Conservation (phyloP, 1,140 invertebrate species). For the Ips typographus region DNA sequence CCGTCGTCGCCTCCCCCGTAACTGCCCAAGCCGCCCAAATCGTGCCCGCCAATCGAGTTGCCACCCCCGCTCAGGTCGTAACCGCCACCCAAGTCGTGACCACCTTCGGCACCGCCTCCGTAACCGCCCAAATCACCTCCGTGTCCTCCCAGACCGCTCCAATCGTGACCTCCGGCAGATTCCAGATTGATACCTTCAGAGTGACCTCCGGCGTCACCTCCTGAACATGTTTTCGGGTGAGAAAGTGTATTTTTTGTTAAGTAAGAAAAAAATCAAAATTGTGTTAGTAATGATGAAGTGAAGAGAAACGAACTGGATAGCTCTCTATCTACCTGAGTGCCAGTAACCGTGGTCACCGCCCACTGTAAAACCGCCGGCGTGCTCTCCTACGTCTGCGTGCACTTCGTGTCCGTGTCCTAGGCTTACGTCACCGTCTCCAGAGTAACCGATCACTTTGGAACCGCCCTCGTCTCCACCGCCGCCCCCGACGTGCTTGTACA, state of each 20-base stretch:
- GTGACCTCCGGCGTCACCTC: conserved; percentile 24
- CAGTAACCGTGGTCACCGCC: conserved; percentile 44
- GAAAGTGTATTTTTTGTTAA: not conserved
- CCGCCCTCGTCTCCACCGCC: conserved; percentile 51
- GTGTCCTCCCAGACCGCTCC: conserved; percentile 25
- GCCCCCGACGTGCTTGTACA: conserved; percentile 58
- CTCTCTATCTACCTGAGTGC: conserved; percentile 38
- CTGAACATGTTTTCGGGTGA: not conserved
- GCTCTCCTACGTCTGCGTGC: conserved; percentile 35
- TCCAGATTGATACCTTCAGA: conserved; percentile 8
- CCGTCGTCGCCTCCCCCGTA: conserved; percentile 39
- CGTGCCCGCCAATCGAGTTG: conserved; percentile 38
- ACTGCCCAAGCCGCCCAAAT: conserved; percentile 39
- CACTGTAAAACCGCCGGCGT: conserved; percentile 32
- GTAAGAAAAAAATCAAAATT: not conserved
- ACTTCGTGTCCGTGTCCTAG: conserved; percentile 39
- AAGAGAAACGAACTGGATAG: not conserved
- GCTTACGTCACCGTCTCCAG: conserved; percentile 44
- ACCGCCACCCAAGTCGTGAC: conserved; percentile 17
- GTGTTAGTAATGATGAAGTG: not conserved
- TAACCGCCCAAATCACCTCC: conserved; percentile 26
- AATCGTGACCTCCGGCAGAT: conserved; percentile 36
- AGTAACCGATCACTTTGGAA: conserved; percentile 52
- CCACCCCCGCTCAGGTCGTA: conserved; percentile 32
- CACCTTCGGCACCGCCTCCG: conserved; percentile 30